phyloP scores from a whole-genome alignment of 2,113 vertebrate genomes.

The Isurus oxyrinchus region DNA sequence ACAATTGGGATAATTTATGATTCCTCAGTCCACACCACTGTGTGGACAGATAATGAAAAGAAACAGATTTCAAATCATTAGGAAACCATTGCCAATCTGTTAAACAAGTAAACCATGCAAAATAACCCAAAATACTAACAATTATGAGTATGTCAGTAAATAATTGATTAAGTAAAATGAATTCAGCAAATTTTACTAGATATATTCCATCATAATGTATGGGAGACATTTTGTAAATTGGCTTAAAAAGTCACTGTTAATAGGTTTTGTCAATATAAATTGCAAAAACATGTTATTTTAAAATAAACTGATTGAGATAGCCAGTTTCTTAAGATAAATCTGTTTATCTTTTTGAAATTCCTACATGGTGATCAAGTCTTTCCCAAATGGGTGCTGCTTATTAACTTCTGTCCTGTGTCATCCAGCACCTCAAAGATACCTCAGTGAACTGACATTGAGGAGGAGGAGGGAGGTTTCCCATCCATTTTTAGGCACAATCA shows the following conservation, averaged over 20 bases:
- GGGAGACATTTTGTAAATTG: background rate
- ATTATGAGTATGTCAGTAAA: background rate
- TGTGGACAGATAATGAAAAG: background rate
- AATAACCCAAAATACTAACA: background rate
- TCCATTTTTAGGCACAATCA: background rate
- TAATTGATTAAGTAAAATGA: background rate
- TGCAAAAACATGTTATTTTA: background rate
- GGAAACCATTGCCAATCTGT: background rate
- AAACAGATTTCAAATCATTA: background rate
- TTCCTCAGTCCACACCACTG: background rate
- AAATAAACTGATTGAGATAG: background rate
- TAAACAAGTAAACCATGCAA: background rate
- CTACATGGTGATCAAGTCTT: background rate
- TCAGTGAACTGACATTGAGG: background rate
- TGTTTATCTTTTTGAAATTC: conserved; percentile 7
- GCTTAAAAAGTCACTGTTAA: background rate
- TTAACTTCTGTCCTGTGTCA: background rate
- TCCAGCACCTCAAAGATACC: background rate
- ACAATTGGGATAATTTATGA: background rate
- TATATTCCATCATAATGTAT: background rate
- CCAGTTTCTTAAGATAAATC: background rate
- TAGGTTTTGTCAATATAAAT: conserved; percentile 25
- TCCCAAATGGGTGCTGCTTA: background rate
- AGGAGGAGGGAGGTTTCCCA: background rate
- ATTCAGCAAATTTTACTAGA: background rate